Evolutionary conservation across 1,140 invertebrate species (phyloP).

Genomic region (Dryas iulia): DNA sequence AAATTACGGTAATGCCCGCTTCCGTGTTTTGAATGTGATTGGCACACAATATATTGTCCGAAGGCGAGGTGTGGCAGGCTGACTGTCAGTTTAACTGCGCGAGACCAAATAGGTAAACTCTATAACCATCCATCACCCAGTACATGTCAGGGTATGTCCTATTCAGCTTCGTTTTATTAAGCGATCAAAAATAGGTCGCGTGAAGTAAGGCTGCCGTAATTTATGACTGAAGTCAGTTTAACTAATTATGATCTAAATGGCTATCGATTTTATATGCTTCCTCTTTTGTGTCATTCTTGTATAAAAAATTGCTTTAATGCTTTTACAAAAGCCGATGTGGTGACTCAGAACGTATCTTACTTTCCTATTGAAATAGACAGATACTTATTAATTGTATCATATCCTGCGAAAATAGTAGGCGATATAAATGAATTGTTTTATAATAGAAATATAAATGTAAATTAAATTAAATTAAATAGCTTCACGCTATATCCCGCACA

Average conservation of each 20-base stretch:
- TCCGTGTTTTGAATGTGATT: slow-evolving; percentile 56
- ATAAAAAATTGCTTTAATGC: neutral
- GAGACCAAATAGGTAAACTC: slow-evolving; percentile 47
- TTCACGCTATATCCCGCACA: too few species aligned
- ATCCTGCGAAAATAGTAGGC: too few species aligned
- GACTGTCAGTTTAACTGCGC: slow-evolving; percentile 51
- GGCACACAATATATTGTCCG: slow-evolving; percentile 68
- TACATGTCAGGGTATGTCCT: slow-evolving; percentile 43
- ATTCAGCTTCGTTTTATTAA: slow-evolving; percentile 52
- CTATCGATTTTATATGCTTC: neutral
- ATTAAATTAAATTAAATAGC: too few species aligned
- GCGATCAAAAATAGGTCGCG: slow-evolving; percentile 53
- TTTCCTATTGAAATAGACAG: neutral
- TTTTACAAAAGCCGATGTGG: neutral
- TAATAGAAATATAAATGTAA: too few species aligned
- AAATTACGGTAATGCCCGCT: slow-evolving; percentile 40
- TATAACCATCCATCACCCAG: slow-evolving; percentile 34
- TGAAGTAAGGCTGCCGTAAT: slow-evolving; percentile 29
- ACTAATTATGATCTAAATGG: slow-evolving; percentile 18
- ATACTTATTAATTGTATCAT: neutral
- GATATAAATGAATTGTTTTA: too few species aligned
- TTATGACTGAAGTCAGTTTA: slow-evolving; percentile 19
- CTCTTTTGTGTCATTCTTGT: neutral
- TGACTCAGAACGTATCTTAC: neutral
- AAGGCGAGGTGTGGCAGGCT: slow-evolving; percentile 56